Base-by-base conservation (phyloP, 2,113 vertebrate species). In the Eupsittula cactorum region DNA sequence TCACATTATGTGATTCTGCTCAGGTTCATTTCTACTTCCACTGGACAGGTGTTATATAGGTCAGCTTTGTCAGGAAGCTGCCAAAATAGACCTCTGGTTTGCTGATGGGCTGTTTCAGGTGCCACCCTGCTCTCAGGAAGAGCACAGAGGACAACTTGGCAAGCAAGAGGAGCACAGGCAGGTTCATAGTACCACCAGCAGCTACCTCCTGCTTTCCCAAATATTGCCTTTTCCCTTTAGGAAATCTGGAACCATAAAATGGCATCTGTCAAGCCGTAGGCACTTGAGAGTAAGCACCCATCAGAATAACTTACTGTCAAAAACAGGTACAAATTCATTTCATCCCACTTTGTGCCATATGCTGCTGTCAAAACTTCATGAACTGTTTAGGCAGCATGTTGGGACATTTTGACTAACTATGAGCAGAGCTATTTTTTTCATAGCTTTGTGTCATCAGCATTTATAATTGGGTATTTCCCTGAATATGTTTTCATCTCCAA, bases 331-430 rank as follows among this genome's bases (percentile, higher is more conserved):
- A 93, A 95, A 96, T 94, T 89, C 90, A 88, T 87, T 95, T 82
- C 95, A 91, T 94, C 95, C 95, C 95, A 92, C 93, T 97, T 94
- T 1, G 57, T 91, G 91, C 93, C 96, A 97, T 96, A 96, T 96
- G 95, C 95, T 97, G 95, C 96, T 96, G 96, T 96, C 93, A 96
- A 96, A 96, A 97, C 96, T 96, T 78, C 93, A 87, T 92, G 93
- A 96, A 96, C 92, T 93, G 93, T 96, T 96, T 96, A 96, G 88
- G 93, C 94, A 96, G 95, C 93, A 93, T 78, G 95, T 96, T 95
- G 95, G 95, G 95, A 88, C 94, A 93, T 96, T 96, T 28, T 96
- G 92, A 93, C 95, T 92, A 95, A 95, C 93, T 94, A 95, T 25
- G 90, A 95, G 90, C 73, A 82, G 86, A 88, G 86, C 83, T 95